Evolutionary conservation across 1,140 invertebrate genomes (phyloP).

Genomic region (Rhizoglyphus robini): DNA sequence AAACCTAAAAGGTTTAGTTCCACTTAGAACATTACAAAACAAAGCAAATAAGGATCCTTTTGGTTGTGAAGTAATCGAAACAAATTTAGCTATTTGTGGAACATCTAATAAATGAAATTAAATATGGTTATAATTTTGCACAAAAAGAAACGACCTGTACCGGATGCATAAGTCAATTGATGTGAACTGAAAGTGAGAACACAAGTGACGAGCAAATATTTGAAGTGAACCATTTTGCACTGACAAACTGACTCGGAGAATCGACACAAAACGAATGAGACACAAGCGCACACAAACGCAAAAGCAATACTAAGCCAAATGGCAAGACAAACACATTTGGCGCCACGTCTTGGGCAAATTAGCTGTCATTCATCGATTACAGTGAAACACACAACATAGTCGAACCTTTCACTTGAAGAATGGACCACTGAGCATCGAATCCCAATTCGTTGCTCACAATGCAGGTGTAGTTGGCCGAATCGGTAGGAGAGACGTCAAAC

Average conservation of each 20-base stretch:
- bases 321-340: neutral
- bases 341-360: neutral
- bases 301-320: neutral
- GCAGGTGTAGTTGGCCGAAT: conserved; percentile 11
- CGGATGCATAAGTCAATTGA: neutral
- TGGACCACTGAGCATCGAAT: neutral
- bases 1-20: too few species aligned
- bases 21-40: too few species aligned
- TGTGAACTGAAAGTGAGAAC: neutral
- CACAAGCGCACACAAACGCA: neutral
- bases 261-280: neutral
- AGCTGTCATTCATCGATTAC: neutral
- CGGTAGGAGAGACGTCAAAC: neutral
- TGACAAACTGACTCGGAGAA: neutral
- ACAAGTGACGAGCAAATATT: neutral
- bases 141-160: too few species aligned
- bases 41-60: too few species aligned
- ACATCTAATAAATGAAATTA: too few species aligned
- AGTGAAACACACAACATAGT: neutral
- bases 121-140: too few species aligned
- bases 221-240: neutral
- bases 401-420: neutral
- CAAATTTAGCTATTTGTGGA: too few species aligned
- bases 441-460: conserved; percentile 5
- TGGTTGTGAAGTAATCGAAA: too few species aligned